Evolutionary conservation across 2,113 vertebrate species (phyloP), one percentile per base, ranked within the genome.

Genomic region (Gymnarchus niloticus): DNA sequence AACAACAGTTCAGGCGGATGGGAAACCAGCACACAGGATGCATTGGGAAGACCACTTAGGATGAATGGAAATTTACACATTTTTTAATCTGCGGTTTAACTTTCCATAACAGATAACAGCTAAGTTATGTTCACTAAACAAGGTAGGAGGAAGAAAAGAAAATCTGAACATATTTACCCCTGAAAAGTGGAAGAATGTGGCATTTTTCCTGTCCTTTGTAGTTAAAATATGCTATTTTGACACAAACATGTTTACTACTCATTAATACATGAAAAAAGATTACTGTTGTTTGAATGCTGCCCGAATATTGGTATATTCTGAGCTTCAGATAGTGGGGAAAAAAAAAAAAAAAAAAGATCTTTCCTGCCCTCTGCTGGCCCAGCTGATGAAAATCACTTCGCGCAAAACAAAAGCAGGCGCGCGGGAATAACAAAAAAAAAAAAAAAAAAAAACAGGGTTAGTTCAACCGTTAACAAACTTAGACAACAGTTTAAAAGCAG

Each of bases 361-460:
- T 37, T 41, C n/a, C 25, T 84, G n/a, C 59, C 59, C 59, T 37
- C 59, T 69, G 57, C 83, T 51, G 83, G 83, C 61, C 59, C 73
- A 12, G 10, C 46, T 52, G 8, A 41, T 51, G 57, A 17, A 12
- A 4, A 51, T 56, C 21, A 44, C 54, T 33, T 48, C 17, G 21
- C 33, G 14, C 17, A 44, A 25, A 9, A 33, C 19, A 33, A 28
- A 25, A 81, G 7, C 5, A 17, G 44, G 2, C 41, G 76, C 3
- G 19, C 17, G 46, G 10, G 1, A 46, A 48, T 7, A 48, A 2
- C 21, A 7, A 17, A 78, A 17, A 19, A 41, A 17, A 6, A 6
- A 76, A 2, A 33, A 41, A 8, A 37, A 33, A 76, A 44, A 76
- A 23, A 78, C 8, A 44, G 7, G 46, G 21, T 48, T 6, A 25